These are phyloP conservation scores for Carposina sasakii DNA, from an alignment of 1,140 invertebrate species.

Conservation along the genomic window DNA sequence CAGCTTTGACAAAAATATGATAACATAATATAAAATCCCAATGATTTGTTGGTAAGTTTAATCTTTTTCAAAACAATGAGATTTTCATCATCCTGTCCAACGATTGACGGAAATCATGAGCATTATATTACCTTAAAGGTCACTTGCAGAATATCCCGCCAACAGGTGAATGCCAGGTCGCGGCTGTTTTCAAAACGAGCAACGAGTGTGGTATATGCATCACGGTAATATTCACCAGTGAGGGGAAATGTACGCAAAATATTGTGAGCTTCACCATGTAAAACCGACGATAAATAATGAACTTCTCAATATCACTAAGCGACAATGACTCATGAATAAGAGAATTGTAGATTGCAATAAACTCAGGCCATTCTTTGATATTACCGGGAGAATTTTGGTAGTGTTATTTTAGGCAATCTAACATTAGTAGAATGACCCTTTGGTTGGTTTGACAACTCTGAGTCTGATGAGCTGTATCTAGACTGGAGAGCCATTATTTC, in stretches of 20 bases:
- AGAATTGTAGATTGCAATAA: constrained; percentile 22
- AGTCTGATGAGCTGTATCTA: too few relatives aligned
- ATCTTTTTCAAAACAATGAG: constrained; percentile 20
- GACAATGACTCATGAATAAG: constrained; percentile 21
- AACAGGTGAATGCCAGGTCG: constrained; percentile 29
- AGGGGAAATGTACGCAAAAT: constrained; percentile 16
- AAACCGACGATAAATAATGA: constrained; percentile 21
- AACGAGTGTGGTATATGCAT: constrained; percentile 18
- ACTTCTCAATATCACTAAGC: constrained; percentile 18
- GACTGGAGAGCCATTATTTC: too few relatives aligned
- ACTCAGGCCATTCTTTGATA: constrained; percentile 27
- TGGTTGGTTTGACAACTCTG: too few relatives aligned
- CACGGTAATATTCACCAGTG: constrained; percentile 16
- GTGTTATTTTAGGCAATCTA: constrained; percentile 21
- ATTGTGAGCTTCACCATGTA: constrained; percentile 17
- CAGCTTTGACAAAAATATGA: constrained; percentile 17
- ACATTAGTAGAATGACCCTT: too few relatives aligned
- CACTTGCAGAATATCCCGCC: constrained; percentile 27
- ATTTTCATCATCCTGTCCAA: constrained; percentile 26
- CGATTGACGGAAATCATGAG: constrained; percentile 18
- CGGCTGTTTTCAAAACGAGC: constrained; percentile 21
- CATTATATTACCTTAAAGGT: constrained; percentile 18
- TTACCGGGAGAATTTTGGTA: constrained; percentile 22
- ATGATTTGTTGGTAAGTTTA: constrained; percentile 17
- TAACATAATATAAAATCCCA: constrained; percentile 24